These are phyloP conservation scores for Scaptodrosophila latifasciaeformis DNA, from an alignment of 2,888 invertebrate genomes.

Conservation along the genomic window DNA sequence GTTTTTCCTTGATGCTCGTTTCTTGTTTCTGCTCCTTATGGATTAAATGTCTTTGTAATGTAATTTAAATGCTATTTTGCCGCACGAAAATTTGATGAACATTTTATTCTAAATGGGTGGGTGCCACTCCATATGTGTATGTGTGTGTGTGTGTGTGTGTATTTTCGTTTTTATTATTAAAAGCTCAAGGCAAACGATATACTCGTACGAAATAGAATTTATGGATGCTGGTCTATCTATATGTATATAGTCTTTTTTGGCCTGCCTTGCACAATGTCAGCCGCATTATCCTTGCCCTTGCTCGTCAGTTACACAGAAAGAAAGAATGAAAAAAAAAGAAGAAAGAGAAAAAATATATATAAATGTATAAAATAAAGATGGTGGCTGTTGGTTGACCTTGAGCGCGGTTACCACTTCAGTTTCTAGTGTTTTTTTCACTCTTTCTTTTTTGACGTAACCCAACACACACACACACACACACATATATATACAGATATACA, in stretches of 20 bases:
- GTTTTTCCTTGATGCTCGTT: too few species aligned
- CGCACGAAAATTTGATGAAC: conserved; percentile 34
- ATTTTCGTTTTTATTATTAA: conserved; percentile 4
- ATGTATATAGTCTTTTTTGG: not conserved
- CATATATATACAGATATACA: not conserved
- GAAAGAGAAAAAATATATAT: too few species aligned
- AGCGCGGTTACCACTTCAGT: conserved; percentile 7
- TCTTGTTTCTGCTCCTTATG: too few species aligned
- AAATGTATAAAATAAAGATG: not conserved
- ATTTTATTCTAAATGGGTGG: too few species aligned
- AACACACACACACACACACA: not conserved
- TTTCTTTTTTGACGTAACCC: not conserved
- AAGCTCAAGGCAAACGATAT: not conserved
- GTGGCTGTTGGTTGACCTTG: conserved; percentile 9
- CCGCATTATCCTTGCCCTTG: conserved; percentile 46
- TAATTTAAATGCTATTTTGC: conserved; percentile 60
- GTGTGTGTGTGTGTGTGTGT: conserved; percentile 8
- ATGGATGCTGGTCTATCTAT: too few species aligned
- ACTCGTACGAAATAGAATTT: too few species aligned
- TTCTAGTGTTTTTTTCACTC: conserved; percentile 1
- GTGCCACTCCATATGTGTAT: conserved; percentile 2
- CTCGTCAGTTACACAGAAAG: not conserved
- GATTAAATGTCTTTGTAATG: too few species aligned
- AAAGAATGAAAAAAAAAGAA: too few species aligned
- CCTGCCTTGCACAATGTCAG: conserved; percentile 1